These are phyloP conservation scores for Aphis craccivora DNA, from an alignment of 1,140 invertebrate species.

Conservation along the genomic window DNA sequence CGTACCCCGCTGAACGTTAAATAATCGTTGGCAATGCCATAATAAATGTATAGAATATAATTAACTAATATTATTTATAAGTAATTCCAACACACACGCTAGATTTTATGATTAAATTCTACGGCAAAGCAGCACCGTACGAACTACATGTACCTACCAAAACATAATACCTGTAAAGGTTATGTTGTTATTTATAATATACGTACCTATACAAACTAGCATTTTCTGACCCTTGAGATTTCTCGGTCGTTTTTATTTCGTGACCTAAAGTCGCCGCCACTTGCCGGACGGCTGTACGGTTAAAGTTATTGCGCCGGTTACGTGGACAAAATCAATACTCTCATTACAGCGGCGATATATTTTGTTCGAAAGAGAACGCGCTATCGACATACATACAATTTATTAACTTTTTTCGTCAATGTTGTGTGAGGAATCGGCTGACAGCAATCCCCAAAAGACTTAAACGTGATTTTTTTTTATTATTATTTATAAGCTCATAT, in stretches of 20 bases:
- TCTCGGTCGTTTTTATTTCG: neutral
- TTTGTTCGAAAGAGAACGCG: neutral
- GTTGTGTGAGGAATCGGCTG: no score
- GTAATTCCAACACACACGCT: no score
- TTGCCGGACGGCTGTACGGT: neutral
- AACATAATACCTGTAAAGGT: neutral
- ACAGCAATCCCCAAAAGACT: no score
- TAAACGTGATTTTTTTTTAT: no score
- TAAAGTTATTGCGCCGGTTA: constrained; percentile 20
- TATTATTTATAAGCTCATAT: no score
- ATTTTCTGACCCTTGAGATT: neutral
- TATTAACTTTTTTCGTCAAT: neutral
- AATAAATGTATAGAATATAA: no score
- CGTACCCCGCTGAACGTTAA: no score
- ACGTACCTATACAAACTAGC: no score
- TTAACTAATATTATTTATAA: no score
- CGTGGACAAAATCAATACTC: constrained; percentile 37
- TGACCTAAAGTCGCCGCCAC: neutral
- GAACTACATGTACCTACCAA: neutral
- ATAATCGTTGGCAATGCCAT: no score
- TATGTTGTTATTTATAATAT: neutral
- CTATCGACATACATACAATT: neutral
- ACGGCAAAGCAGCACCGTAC: neutral
- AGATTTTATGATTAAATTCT: no score
- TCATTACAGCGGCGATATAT: neutral